Conservation (phyloP, 23 tunicate species). For the Styela clava region DNA sequence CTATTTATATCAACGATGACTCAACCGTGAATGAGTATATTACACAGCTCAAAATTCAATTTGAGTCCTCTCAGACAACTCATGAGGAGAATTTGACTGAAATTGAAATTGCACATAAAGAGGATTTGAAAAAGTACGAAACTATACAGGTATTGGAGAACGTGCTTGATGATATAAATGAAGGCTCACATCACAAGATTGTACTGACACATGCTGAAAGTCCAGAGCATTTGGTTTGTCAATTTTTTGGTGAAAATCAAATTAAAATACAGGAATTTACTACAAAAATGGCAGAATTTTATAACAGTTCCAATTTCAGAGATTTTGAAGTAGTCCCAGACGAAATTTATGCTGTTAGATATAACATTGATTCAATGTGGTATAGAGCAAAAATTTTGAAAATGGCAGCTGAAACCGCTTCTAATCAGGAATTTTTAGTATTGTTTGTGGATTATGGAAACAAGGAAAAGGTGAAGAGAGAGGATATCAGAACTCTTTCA, state of each 20-base stretch:
- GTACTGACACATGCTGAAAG: not conserved
- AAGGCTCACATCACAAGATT: not conserved
- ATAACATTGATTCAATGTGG: not conserved
- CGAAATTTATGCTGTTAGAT: not conserved
- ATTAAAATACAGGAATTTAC: not conserved
- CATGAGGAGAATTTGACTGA: not conserved
- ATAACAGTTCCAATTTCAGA: not conserved
- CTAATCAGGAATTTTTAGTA: not conserved
- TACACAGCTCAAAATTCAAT: not conserved
- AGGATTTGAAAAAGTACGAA: too few species aligned
- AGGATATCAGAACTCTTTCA: not conserved
- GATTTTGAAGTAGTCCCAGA: not conserved
- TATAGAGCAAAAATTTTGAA: not conserved
- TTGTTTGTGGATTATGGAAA: conserved; percentile 9
- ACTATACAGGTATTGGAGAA: not conserved
- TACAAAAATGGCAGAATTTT: not conserved
- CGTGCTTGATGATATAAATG: not conserved
- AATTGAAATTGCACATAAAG: not conserved
- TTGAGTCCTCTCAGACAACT: not conserved
- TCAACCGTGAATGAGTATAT: conserved; percentile 2
- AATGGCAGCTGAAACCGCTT: not conserved
- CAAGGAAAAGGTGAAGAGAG: not conserved
- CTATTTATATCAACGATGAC: conserved; percentile 5
- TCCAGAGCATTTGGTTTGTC: not conserved
- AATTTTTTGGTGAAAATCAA: not conserved